A percentile compares a stretch with the other conserved stretches of the same genome.
These are phyloP conservation scores for Morone chrysops DNA, from an alignment of 2,113 vertebrate species.

Conservation along the genomic window DNA sequence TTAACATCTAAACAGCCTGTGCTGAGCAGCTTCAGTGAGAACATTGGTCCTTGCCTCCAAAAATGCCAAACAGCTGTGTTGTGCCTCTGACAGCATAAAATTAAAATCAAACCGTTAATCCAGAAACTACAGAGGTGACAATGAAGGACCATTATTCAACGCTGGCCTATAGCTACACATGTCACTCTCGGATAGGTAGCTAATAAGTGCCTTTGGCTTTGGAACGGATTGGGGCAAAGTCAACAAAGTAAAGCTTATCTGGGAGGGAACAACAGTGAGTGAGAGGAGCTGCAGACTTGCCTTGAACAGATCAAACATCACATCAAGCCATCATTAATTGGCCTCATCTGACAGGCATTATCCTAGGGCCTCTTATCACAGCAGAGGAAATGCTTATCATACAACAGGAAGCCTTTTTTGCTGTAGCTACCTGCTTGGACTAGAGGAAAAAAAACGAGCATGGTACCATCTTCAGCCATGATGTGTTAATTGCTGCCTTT, in stretches of 20 bases:
- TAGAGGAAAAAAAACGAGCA: neutral
- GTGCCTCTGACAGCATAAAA: slow-evolving; percentile 12
- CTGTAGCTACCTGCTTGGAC: slow-evolving; percentile 49
- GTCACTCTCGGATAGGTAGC: slow-evolving; percentile 73
- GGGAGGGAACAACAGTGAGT: slow-evolving; percentile 51
- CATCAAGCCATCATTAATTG: slow-evolving; percentile 71
- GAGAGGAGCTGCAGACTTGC: slow-evolving; percentile 52
- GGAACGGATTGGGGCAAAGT: slow-evolving; percentile 67
- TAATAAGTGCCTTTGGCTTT: slow-evolving; percentile 62
- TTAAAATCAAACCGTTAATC: slow-evolving; percentile 62
- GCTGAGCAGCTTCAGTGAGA: slow-evolving; percentile 19
- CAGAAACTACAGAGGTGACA: slow-evolving; percentile 44
- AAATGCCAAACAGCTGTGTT: slow-evolving; percentile 35
- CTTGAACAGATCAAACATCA: slow-evolving; percentile 68
- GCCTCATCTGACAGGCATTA: slow-evolving; percentile 69
- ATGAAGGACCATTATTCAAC: slow-evolving; percentile 54
- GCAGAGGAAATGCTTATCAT: slow-evolving; percentile 68
- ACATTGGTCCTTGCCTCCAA: slow-evolving; percentile 50
- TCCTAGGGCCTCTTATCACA: slow-evolving; percentile 66
- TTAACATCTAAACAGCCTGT: slow-evolving; percentile 28
- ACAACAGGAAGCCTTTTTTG: slow-evolving; percentile 49
- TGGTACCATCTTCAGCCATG: slow-evolving; percentile 54
- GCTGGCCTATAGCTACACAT: slow-evolving; percentile 55
- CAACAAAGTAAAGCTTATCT: slow-evolving; percentile 70
- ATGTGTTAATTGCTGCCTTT: slow-evolving; percentile 73